Evolutionary conservation across 2,888 invertebrate genomes (phyloP).

Genomic region (Eutolmus rufibarbis): DNA sequence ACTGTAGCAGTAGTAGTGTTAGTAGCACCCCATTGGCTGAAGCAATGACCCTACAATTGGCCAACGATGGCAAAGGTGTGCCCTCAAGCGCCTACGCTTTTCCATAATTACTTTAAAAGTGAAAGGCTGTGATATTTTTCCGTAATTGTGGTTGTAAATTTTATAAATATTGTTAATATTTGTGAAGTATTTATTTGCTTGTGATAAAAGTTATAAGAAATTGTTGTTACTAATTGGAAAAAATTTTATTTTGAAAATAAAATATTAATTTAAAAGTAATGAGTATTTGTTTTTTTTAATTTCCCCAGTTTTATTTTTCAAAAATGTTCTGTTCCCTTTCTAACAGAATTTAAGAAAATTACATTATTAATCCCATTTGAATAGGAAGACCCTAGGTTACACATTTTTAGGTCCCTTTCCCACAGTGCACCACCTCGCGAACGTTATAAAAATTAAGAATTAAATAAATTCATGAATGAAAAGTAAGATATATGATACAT

Average conservation of each 20-base stretch:
- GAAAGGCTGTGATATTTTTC: neutral
- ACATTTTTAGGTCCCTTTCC: neutral
- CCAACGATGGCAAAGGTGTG: neutral
- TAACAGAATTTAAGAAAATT: too few relatives aligned
- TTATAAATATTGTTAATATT: neutral
- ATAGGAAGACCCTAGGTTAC: too few relatives aligned
- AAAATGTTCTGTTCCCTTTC: too few relatives aligned
- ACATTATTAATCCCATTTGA: too few relatives aligned
- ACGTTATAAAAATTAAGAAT: neutral
- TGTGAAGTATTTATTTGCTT: neutral
- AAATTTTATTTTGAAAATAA: neutral
- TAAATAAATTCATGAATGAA: neutral
- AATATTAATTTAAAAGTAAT: neutral
- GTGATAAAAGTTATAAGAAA: neutral
- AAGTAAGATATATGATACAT: neutral
- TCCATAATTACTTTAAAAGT: neutral
- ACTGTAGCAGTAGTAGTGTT: slow-evolving; percentile 23
- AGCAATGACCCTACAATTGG: neutral
- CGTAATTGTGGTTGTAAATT: neutral
- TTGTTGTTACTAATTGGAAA: neutral
- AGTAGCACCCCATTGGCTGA: neutral
- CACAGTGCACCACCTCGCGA: neutral
- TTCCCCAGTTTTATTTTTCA: neutral
- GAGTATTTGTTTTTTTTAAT: neutral
- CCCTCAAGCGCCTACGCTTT: slow-evolving; percentile 8